These are phyloP conservation scores for Phytoseiulus persimilis DNA, from an alignment of 2,888 invertebrate genomes.

Conservation along the genomic window DNA sequence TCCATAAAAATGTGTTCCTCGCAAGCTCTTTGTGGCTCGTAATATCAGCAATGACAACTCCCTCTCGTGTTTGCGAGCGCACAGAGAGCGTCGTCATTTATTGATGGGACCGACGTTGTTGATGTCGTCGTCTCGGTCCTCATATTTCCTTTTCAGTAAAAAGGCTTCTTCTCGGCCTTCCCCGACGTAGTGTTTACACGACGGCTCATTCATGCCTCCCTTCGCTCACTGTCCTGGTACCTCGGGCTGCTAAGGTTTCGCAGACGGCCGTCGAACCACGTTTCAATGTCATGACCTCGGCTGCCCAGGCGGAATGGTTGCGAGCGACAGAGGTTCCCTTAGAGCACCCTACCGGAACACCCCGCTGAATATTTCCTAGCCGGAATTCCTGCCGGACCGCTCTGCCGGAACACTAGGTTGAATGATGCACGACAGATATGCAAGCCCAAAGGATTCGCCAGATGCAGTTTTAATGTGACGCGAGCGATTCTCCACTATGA, in stretches of 20 bases:
- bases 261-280: background rate
- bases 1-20: background rate
- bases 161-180: background rate
- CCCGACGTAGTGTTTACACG: background rate
- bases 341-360: background rate
- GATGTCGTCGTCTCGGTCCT: background rate
- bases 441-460: background rate
- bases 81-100: background rate
- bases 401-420: background rate
- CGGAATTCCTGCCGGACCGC: too few relatives aligned
- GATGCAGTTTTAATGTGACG: background rate
- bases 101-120: background rate
- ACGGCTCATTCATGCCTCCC: too few relatives aligned
- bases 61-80: background rate
- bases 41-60: background rate
- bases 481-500: background rate
- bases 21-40: background rate
- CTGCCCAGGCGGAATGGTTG: background rate
- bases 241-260: background rate
- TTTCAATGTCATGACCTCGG: background rate
- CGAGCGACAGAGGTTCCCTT: too few relatives aligned
- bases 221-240: background rate
- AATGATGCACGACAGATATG: background rate
- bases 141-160: background rate
- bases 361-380: too few relatives aligned